Conservation (phyloP, 2,888 invertebrate species). For the Metallyticus violacea region DNA sequence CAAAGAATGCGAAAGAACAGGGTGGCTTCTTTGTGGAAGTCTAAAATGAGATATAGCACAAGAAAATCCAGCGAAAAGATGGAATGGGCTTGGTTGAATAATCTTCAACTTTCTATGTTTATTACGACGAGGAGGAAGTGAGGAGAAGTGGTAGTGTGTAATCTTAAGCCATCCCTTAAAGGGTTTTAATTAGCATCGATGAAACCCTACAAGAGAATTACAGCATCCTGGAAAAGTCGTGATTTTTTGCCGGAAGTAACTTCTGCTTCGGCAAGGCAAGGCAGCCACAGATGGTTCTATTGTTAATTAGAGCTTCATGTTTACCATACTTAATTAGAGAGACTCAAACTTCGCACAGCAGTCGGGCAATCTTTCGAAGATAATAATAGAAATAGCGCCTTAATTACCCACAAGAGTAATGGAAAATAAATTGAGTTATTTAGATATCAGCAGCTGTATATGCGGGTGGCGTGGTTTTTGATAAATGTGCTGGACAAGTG, state of each 20-base stretch:
- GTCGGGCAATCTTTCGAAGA: neutral
- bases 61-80: too few species aligned
- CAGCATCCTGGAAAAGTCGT: neutral
- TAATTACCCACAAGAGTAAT: neutral
- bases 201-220: too few species aligned
- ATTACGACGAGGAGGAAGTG: too few species aligned
- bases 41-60: too few species aligned
- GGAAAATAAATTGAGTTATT: neutral
- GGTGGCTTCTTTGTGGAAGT: too few species aligned
- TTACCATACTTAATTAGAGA: neutral
- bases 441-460: neutral
- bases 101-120: too few species aligned
- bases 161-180: too few species aligned
- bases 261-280: neutral
- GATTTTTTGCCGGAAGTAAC: neutral
- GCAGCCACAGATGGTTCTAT: neutral
- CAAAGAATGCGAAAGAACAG: too few species aligned
- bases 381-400: neutral
- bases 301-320: neutral
- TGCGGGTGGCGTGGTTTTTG: neutral
- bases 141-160: too few species aligned
- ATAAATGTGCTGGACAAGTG: too few species aligned
- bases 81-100: too few species aligned
- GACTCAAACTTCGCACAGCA: neutral
- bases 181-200: too few species aligned